These are phyloP conservation scores for Stegophylla sp. DNA, from an alignment of 2,888 invertebrate species.

Conservation along the genomic window DNA sequence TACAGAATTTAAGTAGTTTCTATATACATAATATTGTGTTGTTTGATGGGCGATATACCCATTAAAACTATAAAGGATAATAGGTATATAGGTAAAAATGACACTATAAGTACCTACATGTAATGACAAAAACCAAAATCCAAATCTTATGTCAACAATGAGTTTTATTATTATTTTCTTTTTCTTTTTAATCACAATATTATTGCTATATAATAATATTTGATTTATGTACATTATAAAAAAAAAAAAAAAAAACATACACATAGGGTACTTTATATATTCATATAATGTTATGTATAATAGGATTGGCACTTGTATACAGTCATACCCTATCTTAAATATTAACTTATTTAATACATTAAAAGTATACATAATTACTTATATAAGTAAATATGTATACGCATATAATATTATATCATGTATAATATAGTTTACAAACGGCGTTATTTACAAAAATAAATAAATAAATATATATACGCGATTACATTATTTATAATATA, in stretches of 20 bases:
- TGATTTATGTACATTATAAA: conserved; percentile 37
- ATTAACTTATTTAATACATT: conserved; percentile 28
- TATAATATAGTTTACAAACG: conserved; percentile 27
- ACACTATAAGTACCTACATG: too few relatives aligned
- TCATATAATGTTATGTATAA: neutral
- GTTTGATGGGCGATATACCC: too few relatives aligned
- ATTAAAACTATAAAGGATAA: too few relatives aligned
- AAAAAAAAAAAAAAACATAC: conserved; percentile 1
- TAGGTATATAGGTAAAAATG: too few relatives aligned
- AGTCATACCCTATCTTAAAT: conserved; percentile 51
- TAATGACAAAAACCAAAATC: too few relatives aligned
- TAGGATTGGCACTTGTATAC: conserved; percentile 54
- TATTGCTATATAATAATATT: conserved; percentile 47
- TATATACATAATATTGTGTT: too few relatives aligned
- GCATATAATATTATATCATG: neutral
- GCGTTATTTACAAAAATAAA: conserved; percentile 30
- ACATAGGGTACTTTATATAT: conserved; percentile 1
- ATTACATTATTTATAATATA: neutral
- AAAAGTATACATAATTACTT: neutral
- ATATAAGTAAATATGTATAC: neutral
- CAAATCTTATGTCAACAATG: conserved; percentile 24
- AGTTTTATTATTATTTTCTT: conserved; percentile 37
- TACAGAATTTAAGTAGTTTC: too few relatives aligned
- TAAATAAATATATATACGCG: neutral
- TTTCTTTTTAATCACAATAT: conserved; percentile 36